These are phyloP conservation scores for Xestia xanthographa DNA, from an alignment of 2,888 invertebrate genomes.

Conservation along the genomic window DNA sequence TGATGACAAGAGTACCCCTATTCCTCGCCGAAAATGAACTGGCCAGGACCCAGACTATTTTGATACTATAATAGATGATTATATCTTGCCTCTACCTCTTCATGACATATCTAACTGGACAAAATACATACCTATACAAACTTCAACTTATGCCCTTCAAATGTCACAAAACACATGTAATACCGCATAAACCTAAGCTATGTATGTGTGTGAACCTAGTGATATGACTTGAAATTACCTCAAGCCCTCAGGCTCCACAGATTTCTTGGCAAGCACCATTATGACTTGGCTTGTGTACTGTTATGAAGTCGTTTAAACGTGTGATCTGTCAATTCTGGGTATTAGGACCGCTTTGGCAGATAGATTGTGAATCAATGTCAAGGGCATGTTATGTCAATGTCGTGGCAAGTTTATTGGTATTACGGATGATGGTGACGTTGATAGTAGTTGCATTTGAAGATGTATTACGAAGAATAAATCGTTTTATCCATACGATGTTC, in stretches of 20 bases:
- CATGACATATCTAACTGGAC: too few relatives aligned
- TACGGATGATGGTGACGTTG: neutral
- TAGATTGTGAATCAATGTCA: slow-evolving; percentile 41
- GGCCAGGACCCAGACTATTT: too few relatives aligned
- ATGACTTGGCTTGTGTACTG: slow-evolving; percentile 33
- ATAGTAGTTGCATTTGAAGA: neutral
- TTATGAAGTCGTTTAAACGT: slow-evolving; percentile 40
- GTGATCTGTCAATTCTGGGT: slow-evolving; percentile 37
- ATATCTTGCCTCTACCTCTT: too few relatives aligned
- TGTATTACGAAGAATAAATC: too few relatives aligned
- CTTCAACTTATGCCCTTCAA: slow-evolving; percentile 34
- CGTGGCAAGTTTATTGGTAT: slow-evolving; percentile 8
- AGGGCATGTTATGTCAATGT: slow-evolving; percentile 21
- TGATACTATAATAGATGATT: too few relatives aligned
- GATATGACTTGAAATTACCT: slow-evolving; percentile 43
- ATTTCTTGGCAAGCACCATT: slow-evolving; percentile 44
- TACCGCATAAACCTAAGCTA: neutral
- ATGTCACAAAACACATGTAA: slow-evolving; percentile 42
- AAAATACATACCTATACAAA: too few relatives aligned
- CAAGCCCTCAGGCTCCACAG: slow-evolving; percentile 28
- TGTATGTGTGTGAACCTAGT: slow-evolving; percentile 11
- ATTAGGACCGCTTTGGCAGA: slow-evolving; percentile 24
- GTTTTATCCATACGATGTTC: too few relatives aligned
- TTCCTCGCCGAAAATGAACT: too few relatives aligned
- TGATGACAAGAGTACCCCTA: too few relatives aligned